Evolutionary conservation across 2,888 invertebrate species (phyloP).

Genomic region (Dolichopus griseipennis): DNA sequence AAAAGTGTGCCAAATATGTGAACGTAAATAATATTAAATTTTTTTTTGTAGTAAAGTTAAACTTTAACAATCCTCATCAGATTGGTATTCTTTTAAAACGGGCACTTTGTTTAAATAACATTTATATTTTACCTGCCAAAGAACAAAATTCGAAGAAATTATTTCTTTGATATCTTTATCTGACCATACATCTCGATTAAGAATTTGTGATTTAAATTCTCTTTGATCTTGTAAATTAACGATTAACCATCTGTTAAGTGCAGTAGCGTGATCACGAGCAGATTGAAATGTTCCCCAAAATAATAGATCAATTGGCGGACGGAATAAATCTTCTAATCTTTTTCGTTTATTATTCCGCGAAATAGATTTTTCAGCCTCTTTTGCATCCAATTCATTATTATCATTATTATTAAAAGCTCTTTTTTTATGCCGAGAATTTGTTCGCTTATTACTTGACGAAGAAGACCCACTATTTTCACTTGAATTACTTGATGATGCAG

Average conservation of each 20-base stretch:
- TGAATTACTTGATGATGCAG: constrained; percentile 8
- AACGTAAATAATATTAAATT: no score
- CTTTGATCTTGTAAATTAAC: constrained; percentile 61
- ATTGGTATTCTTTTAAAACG: no score
- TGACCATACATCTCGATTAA: constrained; percentile 65
- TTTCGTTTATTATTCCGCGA: constrained; percentile 24
- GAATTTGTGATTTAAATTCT: constrained; percentile 58
- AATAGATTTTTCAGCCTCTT: background rate
- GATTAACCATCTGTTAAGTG: constrained; percentile 55
- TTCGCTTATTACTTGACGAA: background rate
- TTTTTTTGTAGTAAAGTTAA: background rate
- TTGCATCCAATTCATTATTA: background rate
- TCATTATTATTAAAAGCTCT: background rate
- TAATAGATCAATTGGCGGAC: constrained; percentile 58
- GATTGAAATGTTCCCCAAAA: constrained; percentile 52
- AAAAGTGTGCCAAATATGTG: constrained; percentile 4
- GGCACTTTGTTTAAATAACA: no score
- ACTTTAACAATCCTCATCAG: constrained; percentile 17
- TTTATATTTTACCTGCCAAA: constrained; percentile 54
- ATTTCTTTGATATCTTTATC: constrained; percentile 51
- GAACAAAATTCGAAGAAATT: constrained; percentile 54
- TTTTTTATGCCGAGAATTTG: background rate
- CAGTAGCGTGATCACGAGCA: constrained; percentile 50
- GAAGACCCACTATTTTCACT: background rate
- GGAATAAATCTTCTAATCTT: constrained; percentile 57